Evolutionary conservation across 53 echinoderm and acorn worm species (phyloP), one percentile per base, ranked within the genome.

Genomic region (Apostichopus leukothele): DNA sequence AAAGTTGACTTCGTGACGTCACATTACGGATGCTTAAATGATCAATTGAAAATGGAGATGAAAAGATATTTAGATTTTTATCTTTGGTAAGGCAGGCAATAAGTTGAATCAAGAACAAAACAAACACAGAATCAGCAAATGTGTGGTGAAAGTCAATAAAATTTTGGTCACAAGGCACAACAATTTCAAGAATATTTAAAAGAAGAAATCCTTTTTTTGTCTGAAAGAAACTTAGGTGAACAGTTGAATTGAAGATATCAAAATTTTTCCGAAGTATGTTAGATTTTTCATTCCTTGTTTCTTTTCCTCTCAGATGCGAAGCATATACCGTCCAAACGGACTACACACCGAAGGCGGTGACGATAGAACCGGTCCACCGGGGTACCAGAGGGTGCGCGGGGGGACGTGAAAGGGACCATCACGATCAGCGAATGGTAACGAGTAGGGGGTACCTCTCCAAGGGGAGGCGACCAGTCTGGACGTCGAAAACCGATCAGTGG

Each of bases 251-350:
- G 18, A 18, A 71, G 21, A 39, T 74, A 74, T 19, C 14, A 25
- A 74, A 23, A 21, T 13, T 74, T 10, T 11, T 25, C 14, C 13
- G 0, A n/a, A 67, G 68, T 13, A 67, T 16, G n/a, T 67, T 3
- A 67, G n/a, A 67, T 67, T 16, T 14, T n/a, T 67, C 68, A 67
- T 67, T 13, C 68, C 14, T 16, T 2, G 68, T 57, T 57, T 53
- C 6, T 25, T 53, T 53, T 55, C 14, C 10, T 21, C 22, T 87
- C 25, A 87, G 39, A 87, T 87, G 9, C 88, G 74, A 7, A 87
- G 74, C 74, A 87, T 75, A 22, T 87, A 87, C 51, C 88, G 53
- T 53, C 88, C 88, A 9, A 74, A 87, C 16, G 88, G 88, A 53
- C 74, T 75, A 53, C 88, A 87, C 7, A 87, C 60, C 19, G 88